Base-by-base conservation (phyloP, 2,888 invertebrate species). In the Schizaphis graminum region DNA sequence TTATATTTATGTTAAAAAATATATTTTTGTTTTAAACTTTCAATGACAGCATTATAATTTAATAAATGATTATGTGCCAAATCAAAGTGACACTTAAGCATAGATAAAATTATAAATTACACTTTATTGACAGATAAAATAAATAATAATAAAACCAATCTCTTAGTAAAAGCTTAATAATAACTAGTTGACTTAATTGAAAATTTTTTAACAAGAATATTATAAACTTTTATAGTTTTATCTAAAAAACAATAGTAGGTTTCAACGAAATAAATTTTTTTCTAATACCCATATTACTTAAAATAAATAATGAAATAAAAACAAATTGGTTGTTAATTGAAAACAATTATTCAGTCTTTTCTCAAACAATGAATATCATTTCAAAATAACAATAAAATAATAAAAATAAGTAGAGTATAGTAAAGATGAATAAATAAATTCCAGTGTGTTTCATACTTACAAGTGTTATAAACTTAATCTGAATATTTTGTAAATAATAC, bases 371-470 rank as follows among this genome's bases (percentile, higher is more conserved):
- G 67, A 67, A 67, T 35, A 67, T 67, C 67, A 67, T 67, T 21
- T 67, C 1, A 67, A 67, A 67, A 67, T 35, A 67, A 67, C 67
- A 67, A 67, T 67, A 13, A 21, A 16, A 67, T n/a, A 16, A 67
- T 67, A 21, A 67, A 67, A 35, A 67, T 67, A 35, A 67, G 67
- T 67, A 5, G 35, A 67, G 7, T 67, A 35, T 53, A 56, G 3
- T 24, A 88, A 56, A 35, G 41, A 3, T 41, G 57, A 90, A 67
- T 49, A 91, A 67, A 47, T 91, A 35, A 77, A 91, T 10, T 67
- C 35, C 1, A 57, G 67, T n/a, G 28, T 84, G 41, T 53, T 91
- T 85, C 16, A 91, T 84, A 85, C 84, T 91, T 84, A 90, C 67
- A 84, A 91, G 21, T 35, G n/a, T 67, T 67, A 35, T 35, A 67